Evolutionary conservation across 2,888 invertebrate genomes (phyloP).

Genomic region (Gortyna flavago): DNA sequence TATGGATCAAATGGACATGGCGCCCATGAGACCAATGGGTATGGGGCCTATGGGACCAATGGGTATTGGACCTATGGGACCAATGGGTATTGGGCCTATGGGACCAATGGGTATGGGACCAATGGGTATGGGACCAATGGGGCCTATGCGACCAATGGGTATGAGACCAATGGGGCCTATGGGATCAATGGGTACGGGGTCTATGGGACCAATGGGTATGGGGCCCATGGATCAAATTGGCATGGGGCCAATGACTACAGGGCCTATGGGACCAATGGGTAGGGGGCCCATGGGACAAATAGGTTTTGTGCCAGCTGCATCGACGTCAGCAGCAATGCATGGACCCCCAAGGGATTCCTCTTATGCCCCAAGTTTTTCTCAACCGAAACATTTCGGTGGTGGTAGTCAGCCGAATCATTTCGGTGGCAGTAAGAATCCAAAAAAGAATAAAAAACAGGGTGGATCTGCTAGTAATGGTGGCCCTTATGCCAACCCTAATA

Average conservation of each 20-base stretch:
- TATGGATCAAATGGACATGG: background rate
- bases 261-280: background rate
- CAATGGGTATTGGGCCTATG: background rate
- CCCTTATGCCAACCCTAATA: background rate
- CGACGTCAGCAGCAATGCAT: background rate
- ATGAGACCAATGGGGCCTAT: background rate
- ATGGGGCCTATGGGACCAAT: background rate
- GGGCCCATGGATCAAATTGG: background rate
- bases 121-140: background rate
- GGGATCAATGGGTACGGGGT: background rate
- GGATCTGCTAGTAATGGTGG: background rate
- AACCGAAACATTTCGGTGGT: background rate
- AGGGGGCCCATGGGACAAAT: background rate
- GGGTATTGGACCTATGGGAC: background rate
- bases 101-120: background rate
- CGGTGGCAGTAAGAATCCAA: background rate
- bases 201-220: background rate
- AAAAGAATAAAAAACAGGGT: constrained; percentile 1
- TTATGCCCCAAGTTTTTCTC: constrained; percentile 9
- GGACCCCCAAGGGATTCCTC: background rate
- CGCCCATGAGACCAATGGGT: background rate
- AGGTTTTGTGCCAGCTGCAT: background rate
- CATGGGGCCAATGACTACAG: background rate
- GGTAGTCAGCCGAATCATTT: constrained; percentile 7
- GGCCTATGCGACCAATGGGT: background rate